Base-by-base conservation (phyloP, 2,888 invertebrate species). In the Hypena proboscidalis region DNA sequence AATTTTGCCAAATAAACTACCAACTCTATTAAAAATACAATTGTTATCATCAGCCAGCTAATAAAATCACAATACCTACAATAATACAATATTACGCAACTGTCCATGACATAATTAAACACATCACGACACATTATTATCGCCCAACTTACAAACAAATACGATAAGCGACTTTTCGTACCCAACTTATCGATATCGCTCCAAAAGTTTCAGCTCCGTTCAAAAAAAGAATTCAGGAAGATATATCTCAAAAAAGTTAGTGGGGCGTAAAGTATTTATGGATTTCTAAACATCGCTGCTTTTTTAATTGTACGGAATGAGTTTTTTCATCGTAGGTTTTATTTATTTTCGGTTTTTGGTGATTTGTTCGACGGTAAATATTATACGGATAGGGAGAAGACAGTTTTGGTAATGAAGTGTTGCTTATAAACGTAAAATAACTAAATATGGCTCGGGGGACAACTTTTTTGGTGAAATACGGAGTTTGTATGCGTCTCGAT, bases 251-350 rank as follows among this genome's bases (percentile, higher is more conserved):
- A 82, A 82, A 80, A 77, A 76, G 67, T 70, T 70, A 77, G 78
- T 65, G 72, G 69, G 69, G 62, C 74, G 77, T 55, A 64, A 77
- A 77, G 83, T 90, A 90, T 90, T 90, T 90, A 90, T 90, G 90
- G 90, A 89, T 88, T 89, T 84, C 82, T 80, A 90, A 90, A 90
- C 86, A 89, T 85, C 82, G 67, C 61, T 61, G 66, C 82, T 88
- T 87, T 84, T 90, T 88, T 87, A 85, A 89, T 88, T 85, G 85
- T 69, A 74, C 76, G 73, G 79, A 82, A 83, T 84, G 80, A 74
- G 76, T 74, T 83, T 80, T 87, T 89, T 87, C 81, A 79, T 72
- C 76, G 55, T 51, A 73, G 72, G 75, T 77, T 85, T 72, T 80
- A 83, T 87, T 88, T 90, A 90, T 90, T 88, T 88, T 79, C 65